These are phyloP conservation scores for Ictidomys tridecemlineatus DNA, from an alignment of 2,113 vertebrate species.

Conservation along the genomic window DNA sequence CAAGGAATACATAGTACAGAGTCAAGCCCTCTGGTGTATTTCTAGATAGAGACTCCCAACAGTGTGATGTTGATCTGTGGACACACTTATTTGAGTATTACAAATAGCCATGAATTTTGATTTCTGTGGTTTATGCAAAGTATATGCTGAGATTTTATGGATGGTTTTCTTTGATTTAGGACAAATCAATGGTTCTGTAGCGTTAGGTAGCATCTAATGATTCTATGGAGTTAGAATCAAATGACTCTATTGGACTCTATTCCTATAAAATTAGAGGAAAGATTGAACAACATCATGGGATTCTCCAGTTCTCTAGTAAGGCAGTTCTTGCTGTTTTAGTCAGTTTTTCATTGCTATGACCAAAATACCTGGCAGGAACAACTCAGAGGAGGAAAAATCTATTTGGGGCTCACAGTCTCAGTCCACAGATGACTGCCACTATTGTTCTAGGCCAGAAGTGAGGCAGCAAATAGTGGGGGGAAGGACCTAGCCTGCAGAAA, in stretches of 20 bases:
- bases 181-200: neutral
- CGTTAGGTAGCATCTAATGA: neutral
- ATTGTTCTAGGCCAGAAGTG: too few relatives aligned
- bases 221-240: conserved; percentile 11
- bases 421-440: too few relatives aligned
- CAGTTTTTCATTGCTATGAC: too few relatives aligned
- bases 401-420: too few relatives aligned
- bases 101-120: neutral
- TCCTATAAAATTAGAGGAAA: neutral
- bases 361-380: too few relatives aligned
- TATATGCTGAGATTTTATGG: conserved; percentile 31
- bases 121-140: conserved; percentile 42
- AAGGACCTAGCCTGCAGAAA: too few relatives aligned
- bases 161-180: neutral
- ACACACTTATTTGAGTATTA: neutral
- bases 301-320: neutral
- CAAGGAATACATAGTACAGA: neutral
- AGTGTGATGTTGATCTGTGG: neutral
- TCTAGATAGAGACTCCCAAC: neutral
- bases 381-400: too few relatives aligned
- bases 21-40: neutral
- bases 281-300: neutral
- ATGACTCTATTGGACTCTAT: neutral
- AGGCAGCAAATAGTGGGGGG: too few relatives aligned
- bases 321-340: neutral